Base-by-base conservation (phyloP, 2,888 invertebrate genomes). In the Eristalis tenax region DNA sequence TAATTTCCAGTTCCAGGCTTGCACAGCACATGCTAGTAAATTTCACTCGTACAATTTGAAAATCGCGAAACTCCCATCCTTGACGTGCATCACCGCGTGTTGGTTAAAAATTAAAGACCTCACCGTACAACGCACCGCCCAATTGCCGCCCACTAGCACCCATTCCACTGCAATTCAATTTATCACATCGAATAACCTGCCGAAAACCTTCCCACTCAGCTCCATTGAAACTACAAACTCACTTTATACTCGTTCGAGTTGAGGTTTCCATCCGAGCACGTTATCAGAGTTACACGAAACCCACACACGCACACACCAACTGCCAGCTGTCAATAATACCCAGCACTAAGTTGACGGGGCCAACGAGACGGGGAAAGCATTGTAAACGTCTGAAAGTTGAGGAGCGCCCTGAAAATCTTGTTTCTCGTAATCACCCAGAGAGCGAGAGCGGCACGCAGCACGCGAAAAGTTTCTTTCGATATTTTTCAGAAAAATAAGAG, bases 381-480 rank as follows among this genome's bases (percentile, higher is more conserved):
- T 64, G 13, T 18, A 35, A 61, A 13, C 69, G 18, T 28, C 50
- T 22, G n/a, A 32, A 40, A 18, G 28, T 40, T 11, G 57, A 64
- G 75, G 66, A 73, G 57, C 64, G 32, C 64, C 69, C 50, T 77
- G 65, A 77, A 82, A 56, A 77, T 69, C 70, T 50, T 74, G 82
- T 65, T 81, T 59, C 81, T 85, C 76, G 76, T 50, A 63, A 63
- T 76, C 68, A 40, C 15, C 66, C 63, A n/a, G 73, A 74, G 77
- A 18, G 50, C 18, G 18, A 18, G 18, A 18, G 18, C 50, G 56
- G 32, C 68, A 69, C 56, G 50, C 57, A 11, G 18, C 38, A 43
- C 43, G 59, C 57, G 43, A 26, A 65, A 81, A 73, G 43, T 69
- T 70, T 22, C 23, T 40, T 57, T 65, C 69, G 50, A 22, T 71